Evolutionary conservation across 2,113 vertebrate genomes (phyloP).

Genomic region (Procavia capensis): DNA sequence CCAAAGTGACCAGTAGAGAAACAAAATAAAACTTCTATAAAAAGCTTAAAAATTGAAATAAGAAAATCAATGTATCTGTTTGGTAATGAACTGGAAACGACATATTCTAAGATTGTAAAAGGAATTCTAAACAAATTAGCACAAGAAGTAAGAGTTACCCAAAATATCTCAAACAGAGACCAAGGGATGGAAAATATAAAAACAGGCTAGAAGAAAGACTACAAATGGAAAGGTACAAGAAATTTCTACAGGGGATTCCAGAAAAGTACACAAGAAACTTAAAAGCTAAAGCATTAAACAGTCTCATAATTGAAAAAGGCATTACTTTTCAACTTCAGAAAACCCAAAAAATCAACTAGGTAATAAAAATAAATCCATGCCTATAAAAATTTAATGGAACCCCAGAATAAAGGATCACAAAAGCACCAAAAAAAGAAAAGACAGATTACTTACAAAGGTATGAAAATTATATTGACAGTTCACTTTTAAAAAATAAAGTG

Average conservation of each 20-base stretch:
- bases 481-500: background rate
- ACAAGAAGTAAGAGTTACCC: background rate
- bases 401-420: background rate
- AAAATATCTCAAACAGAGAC: background rate
- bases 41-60: background rate
- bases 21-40: background rate
- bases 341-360: background rate
- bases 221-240: background rate
- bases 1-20: background rate
- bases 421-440: background rate
- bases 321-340: background rate
- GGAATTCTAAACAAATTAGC: background rate
- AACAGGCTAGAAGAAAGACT: background rate
- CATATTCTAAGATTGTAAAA: too few species aligned
- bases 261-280: background rate
- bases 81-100: background rate
- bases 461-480: background rate
- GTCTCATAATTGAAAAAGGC: background rate
- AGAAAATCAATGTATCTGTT: background rate
- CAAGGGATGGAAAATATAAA: background rate
- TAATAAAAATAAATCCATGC: slow-evolving; percentile 3
- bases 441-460: background rate
- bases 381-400: background rate
- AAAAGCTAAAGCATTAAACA: background rate
- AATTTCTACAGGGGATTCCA: background rate